Evolutionary conservation across 2,888 invertebrate species (phyloP), one percentile per base, ranked within the genome.

Genomic region (Arrhopalites spinosus): DNA sequence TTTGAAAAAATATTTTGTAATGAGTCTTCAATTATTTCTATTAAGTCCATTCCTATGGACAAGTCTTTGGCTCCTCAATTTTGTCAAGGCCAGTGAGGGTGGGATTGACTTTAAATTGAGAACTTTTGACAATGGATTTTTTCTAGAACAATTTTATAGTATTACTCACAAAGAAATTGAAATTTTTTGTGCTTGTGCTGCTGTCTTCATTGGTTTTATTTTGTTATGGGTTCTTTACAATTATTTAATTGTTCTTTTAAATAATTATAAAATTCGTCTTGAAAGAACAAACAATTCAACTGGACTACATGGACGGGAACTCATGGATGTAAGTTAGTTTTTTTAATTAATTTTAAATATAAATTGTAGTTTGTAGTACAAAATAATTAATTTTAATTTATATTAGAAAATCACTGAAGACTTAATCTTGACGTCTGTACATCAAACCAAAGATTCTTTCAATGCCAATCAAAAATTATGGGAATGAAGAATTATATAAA

Each of bases 81-180:
- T 59, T 5, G 66, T 66, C 1, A 20, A 7, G 36, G 5, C 20
- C 1, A 23, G 15, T 20, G 66, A 8, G 3, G n/a, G 66, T 36
- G 23, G 36, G 36, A 45, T 75, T 17, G 74, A 75, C n/a, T 29
- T 75, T 17, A 29, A 43, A 20, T 1, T 75, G 23, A 30, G 69
- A 30, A 75, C 74, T 27, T 75, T 45, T 25, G 69, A 69, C 2
- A 63, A 75, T 63, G 74, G 74, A 13, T 69, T 75, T 29, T 27
- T 69, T 1, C 43, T 68, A 17, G 74, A 75, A 43, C 69, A 75
- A 47, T 68, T 67, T 29, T 69, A 59, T n/a, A 43, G 61, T 23
- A 27, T 75, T 17, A 47, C 69, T 23, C n/a, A 27, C 8, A 45
- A 61, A 20, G 74, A 75, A 63, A 29, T 75, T 17, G n/a, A 29